Base-by-base conservation (phyloP, 2,113 vertebrate genomes). In the Tupaia chinensis region DNA sequence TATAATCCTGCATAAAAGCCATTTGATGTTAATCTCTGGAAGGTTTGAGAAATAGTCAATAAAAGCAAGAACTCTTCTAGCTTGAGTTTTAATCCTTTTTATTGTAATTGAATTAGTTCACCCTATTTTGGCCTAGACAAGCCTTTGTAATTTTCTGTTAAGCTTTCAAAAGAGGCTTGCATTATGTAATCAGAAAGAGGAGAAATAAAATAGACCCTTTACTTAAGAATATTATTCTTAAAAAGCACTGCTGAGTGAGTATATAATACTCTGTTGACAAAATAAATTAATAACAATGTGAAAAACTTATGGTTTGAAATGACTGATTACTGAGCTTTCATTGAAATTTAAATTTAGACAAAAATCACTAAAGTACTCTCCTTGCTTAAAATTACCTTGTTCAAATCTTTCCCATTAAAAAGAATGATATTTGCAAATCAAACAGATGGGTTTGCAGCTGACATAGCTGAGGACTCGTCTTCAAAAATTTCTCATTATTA, bases 291-390 rank as follows among this genome's bases (percentile, higher is more conserved):
- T 94, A 89, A 92, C 60, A n/a, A 77, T 54, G 79, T 54, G 79
- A 86, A 88, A 29, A 0, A 1, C 44, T 0, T 14, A 7, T 20
- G 27, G 6, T 53, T 65, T 95, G 34, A 82, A 81, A 32, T 27
- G 17, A 96, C 63, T 97, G 94, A 95, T 95, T 96, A 89, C 72
- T 14, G 34, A 84, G 34, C 19, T 89, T 95, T 85, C 8, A 20
- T 88, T 91, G 58, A 87, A 89, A 86, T 92, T 89, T 85, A 96
- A 96, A 94, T 95, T 69, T 91, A 97, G 53, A 96, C 69, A 92
- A 96, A 95, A 94, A 87, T 54, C 72, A 34, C 89, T 89, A 76
- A 81, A 92, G 58, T 93, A 56, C 29, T 68, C 63, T 80, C 61
- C 29, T 97, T 92, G 34, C 74, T 96, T 91, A 79, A 95, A 97